Conservation (phyloP, 2,113 vertebrate genomes). For the Myrmophylax atrothorax region DNA sequence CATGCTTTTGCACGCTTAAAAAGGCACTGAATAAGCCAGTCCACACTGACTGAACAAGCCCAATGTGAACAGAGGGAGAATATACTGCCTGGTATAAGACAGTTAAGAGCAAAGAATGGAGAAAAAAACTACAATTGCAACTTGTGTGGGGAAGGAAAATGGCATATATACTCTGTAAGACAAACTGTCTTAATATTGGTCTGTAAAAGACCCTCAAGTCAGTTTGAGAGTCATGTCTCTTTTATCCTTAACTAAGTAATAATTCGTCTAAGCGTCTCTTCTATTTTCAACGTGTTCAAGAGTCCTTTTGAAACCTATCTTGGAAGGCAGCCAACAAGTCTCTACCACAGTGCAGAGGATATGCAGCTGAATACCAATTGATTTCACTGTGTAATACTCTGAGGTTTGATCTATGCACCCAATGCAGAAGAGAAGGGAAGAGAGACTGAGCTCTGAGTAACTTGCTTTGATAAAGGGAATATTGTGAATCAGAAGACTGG, state of each 20-base stretch:
- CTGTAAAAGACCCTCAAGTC: not conserved
- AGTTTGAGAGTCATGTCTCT: not conserved
- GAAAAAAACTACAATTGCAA: not conserved
- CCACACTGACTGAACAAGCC: not conserved
- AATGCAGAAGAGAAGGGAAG: not conserved
- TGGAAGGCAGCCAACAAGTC: conserved; percentile 33
- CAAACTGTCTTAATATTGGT: not conserved
- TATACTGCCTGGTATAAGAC: not conserved
- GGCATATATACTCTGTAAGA: not conserved
- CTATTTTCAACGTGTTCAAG: not conserved
- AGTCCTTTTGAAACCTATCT: not conserved
- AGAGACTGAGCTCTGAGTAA: not conserved
- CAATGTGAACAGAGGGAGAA: not conserved
- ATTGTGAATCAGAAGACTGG: not conserved
- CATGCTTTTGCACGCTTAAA: not conserved
- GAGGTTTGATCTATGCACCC: not conserved
- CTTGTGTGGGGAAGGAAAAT: not conserved
- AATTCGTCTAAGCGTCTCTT: not conserved
- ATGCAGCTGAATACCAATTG: conserved; percentile 8
- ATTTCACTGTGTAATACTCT: not conserved
- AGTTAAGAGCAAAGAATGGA: not conserved
- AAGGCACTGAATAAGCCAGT: not conserved
- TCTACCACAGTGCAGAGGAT: not conserved
- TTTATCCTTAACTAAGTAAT: not conserved
- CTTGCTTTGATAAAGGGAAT: not conserved